A percentile compares a stretch with the other conserved stretches of the same genome.
These are phyloP conservation scores for Trinorchestia longiramus DNA, from an alignment of 1,140 invertebrate species.

Conservation along the genomic window DNA sequence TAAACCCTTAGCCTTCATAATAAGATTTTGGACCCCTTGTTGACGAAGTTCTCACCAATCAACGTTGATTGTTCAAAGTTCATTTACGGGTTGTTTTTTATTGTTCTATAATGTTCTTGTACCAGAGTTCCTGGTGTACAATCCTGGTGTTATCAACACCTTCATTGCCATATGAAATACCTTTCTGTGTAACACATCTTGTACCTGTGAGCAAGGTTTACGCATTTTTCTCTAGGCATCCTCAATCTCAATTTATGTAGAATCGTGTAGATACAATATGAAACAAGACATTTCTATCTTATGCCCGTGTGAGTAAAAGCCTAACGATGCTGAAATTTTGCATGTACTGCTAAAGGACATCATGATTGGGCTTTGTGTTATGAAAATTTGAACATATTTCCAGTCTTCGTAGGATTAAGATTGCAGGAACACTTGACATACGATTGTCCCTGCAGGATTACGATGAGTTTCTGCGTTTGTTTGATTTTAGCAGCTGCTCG, in stretches of 20 bases:
- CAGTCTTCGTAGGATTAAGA: no score
- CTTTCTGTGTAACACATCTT: not conserved
- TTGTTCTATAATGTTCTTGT: slow-evolving; percentile 13
- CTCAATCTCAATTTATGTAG: not conserved
- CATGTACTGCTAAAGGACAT: not conserved
- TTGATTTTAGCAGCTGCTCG: no score
- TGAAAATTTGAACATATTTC: not conserved
- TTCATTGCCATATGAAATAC: not conserved
- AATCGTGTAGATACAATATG: not conserved
- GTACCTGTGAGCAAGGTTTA: not conserved
- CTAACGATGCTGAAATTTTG: not conserved
- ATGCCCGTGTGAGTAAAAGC: not conserved
- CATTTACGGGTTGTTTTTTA: slow-evolving; percentile 39
- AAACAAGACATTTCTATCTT: not conserved
- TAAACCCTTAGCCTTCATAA: not conserved
- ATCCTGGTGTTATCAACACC: not conserved
- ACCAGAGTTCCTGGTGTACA: not conserved
- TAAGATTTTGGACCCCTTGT: not conserved
- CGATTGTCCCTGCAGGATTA: not conserved
- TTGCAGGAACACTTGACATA: not conserved
- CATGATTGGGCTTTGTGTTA: not conserved
- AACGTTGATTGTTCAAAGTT: slow-evolving; percentile 30
- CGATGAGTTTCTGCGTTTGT: not conserved
- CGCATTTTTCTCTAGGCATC: not conserved
- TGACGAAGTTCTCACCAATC: not conserved